These are phyloP conservation scores for Hirundichthys speculiger DNA, from an alignment of 2,113 vertebrate genomes.

Conservation along the genomic window DNA sequence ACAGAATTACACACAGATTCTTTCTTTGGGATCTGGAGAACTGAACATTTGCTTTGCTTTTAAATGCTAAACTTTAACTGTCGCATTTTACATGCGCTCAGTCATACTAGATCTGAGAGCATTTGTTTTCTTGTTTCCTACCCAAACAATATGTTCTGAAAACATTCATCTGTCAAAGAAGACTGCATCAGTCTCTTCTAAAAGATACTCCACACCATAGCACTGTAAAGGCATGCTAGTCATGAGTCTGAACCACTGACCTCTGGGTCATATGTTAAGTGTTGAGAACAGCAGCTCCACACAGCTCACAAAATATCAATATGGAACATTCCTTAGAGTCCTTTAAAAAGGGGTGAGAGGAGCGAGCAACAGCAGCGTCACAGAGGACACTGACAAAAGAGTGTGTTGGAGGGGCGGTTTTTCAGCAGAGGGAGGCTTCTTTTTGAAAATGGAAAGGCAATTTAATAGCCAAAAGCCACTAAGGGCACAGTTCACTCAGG, in stretches of 20 bases:
- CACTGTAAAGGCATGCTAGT: slow-evolving; percentile 52
- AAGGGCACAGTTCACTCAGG: not conserved
- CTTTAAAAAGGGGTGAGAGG: slow-evolving; percentile 35
- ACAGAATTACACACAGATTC: slow-evolving; percentile 24
- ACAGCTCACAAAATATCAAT: slow-evolving; percentile 57
- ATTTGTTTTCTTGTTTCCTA: not conserved
- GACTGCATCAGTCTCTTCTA: slow-evolving; percentile 8
- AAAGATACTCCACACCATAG: slow-evolving; percentile 23
- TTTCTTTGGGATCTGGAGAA: slow-evolving; percentile 11
- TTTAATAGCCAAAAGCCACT: slow-evolving; percentile 1
- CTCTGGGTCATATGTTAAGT: slow-evolving; percentile 64
- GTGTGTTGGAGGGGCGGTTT: not conserved
- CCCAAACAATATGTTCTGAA: slow-evolving; percentile 5
- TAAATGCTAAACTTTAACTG: slow-evolving; percentile 4
- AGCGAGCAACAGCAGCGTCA: slow-evolving; percentile 20
- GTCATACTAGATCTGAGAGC: slow-evolving; percentile 2
- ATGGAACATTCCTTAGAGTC: slow-evolving; percentile 48
- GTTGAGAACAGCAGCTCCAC: slow-evolving; percentile 52
- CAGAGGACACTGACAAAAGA: slow-evolving; percentile 31
- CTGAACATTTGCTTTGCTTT: not conserved
- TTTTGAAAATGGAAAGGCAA: not conserved
- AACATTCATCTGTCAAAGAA: slow-evolving; percentile 8
- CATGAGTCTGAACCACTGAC: slow-evolving; percentile 54
- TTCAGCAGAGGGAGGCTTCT: slow-evolving; percentile 20
- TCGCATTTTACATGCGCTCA: not conserved